Base-by-base conservation (phyloP, 1,140 invertebrate genomes). In the Ephestia elutella region DNA sequence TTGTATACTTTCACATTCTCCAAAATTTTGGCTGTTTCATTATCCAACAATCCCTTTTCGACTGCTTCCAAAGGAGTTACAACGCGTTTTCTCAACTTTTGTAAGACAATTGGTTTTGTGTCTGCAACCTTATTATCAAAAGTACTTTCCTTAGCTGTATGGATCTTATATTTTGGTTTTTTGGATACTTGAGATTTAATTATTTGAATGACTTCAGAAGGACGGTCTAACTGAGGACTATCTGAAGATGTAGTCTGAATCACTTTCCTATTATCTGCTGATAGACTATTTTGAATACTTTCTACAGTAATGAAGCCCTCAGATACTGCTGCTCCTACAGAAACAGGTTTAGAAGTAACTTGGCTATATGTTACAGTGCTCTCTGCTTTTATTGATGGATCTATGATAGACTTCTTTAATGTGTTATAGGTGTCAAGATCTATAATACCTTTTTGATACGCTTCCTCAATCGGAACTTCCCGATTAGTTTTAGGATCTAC, bases 71-170 rank as follows among this genome's bases (percentile, higher is more conserved):
- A 90, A 0, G 93, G 92, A 57, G 91, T 91, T 0, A 96, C 82
- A 17, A 94, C 91, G 61, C 92, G 92, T 78, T 93, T 95, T 21
- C 93, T 89, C 78, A 96, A 91, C 75, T 95, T 95, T 77, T 96
- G 94, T 49, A 96, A 81, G 7, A 95, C 89, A 11, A 95, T 91
- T 53, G 93, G 90, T 80, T 93, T 94, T 11, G 90, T 90, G 68
- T 93, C 93, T 19, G 89, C 73, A 57, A 92, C 90, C 11, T 90
- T 89, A 70, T 82, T 79, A 55, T 90, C 84, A 49, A 91, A 54
- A 49, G 90, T 79, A 62, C 65, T 70, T 20, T 92, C 91, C 78
- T 90, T 86, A 48, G 92, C 91, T 66, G 93, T 90, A 18, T 90
- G 91, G 0, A 93, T 91, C 80, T 90, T 90, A 67, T 92, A 94